Conservation (phyloP, 92 coral and sea anemone species). For the Porites evermanni region DNA sequence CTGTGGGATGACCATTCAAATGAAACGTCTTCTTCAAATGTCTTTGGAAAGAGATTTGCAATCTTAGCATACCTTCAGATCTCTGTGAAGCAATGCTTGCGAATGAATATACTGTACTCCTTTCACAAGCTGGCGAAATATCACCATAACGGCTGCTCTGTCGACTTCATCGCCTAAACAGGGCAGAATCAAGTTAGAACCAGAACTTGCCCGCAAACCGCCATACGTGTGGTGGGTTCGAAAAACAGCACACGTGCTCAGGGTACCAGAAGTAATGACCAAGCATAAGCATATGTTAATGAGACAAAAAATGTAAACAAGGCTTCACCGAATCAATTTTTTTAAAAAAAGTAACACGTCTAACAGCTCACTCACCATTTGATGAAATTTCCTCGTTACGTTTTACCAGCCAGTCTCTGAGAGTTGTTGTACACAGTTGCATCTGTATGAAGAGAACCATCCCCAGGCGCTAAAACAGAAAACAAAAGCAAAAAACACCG, state of each 20-base stretch:
- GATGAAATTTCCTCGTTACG: slow-evolving; percentile 58
- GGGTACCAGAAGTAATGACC: no score
- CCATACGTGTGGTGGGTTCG: background rate
- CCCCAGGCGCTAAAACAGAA: slow-evolving; percentile 77
- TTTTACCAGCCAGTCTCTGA: slow-evolving; percentile 87
- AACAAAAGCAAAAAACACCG: background rate
- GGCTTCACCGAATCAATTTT: no score
- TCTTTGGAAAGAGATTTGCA: background rate
- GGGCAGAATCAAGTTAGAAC: background rate
- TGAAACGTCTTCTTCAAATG: no score
- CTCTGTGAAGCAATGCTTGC: slow-evolving; percentile 91
- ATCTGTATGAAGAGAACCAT: slow-evolving; percentile 95
- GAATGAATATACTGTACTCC: slow-evolving; percentile 95
- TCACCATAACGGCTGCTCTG: slow-evolving; percentile 74
- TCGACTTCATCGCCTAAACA: slow-evolving; percentile 38
- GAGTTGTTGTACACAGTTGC: slow-evolving; percentile 94
- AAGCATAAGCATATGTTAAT: no score
- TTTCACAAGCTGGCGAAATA: slow-evolving; percentile 88
- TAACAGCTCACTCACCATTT: slow-evolving; percentile 38
- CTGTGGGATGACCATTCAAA: background rate
- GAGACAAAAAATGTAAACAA: no score
- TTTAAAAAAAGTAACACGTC: no score
- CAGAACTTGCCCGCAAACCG: background rate
- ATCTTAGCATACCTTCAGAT: slow-evolving; percentile 79
- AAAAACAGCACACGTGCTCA: no score